Evolutionary conservation across 2,797 vertebrate species (phyloP), one percentile per base, ranked within the genome.

Genomic region (Clarias fuscus): DNA sequence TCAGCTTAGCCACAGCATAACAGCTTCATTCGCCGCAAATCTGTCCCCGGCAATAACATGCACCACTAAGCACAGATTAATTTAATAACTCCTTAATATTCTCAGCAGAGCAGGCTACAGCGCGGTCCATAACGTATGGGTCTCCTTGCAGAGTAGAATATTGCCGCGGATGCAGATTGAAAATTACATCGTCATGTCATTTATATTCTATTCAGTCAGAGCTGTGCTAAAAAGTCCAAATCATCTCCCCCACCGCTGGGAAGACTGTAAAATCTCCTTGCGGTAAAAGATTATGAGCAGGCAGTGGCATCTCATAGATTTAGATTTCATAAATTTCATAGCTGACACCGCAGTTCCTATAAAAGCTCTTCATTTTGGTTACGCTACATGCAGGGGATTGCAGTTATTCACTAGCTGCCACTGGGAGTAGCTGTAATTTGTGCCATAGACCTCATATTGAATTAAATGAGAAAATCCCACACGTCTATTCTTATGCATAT

Each of bases 11-110:
- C 88, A 84, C 93, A 89, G 93, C 90, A 93, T 94, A 93, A 95
- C 93, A 88, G 95, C 94, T 96, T 93, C 92, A 94, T 94, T 94
- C 94, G 89, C 92, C 86, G 92, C 95, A 96, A 95, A 96, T 95
- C 95, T 95, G 94, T 95, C 94, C 93, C 92, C 92, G 93, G 94
- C 94, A 96, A 96, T 95, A 95, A 95, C 95, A 96, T 92, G 95
- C 94, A 84, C 94, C 94, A 94, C 93, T 91, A 91, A 95, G 94
- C 95, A 95, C 92, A 95, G 94, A 95, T 95, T 95, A 95, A 95
- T 96, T 96, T 95, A 96, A 96, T 95, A 96, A 96, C 94, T 95
- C 93, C 94, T 95, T 95, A 95, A 96, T 95, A 95, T 95, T 95
- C 94, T 95, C 93, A 62, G 88, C 91, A 92, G 94, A 94, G 93